Evolutionary conservation across 1,140 invertebrate species (phyloP).

Genomic region (Lineus longissimus): DNA sequence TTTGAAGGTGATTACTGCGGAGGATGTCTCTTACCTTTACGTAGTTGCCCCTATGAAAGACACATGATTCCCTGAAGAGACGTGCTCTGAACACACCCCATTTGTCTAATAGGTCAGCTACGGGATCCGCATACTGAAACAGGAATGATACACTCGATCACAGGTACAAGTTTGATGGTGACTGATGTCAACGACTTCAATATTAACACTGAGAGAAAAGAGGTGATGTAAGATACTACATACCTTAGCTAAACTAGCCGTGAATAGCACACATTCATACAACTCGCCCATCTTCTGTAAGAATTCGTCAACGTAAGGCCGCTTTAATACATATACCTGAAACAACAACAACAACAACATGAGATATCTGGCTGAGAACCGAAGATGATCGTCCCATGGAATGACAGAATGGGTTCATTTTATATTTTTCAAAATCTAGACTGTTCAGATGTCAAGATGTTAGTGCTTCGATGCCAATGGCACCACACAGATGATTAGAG

Average conservation of each 20-base stretch:
- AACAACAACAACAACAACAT: conserved; percentile 20
- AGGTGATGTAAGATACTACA: conserved; percentile 27
- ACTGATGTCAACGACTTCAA: too few species aligned
- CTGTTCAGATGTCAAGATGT: too few species aligned
- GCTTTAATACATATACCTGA: conserved; percentile 93
- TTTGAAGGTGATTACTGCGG: too few species aligned
- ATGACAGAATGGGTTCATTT: too few species aligned
- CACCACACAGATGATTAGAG: too few species aligned
- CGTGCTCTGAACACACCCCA: conserved; percentile 95
- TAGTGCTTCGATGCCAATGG: too few species aligned
- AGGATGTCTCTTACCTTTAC: conserved; percentile 76
- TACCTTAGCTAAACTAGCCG: conserved; percentile 95
- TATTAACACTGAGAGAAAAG: too few species aligned
- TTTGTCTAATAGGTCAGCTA: conserved; percentile 95
- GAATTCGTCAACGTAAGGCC: conserved; percentile 99
- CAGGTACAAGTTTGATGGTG: too few species aligned
- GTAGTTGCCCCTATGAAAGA: conserved; percentile 99
- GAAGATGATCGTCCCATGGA: too few species aligned
- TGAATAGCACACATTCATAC: conserved; percentile 99
- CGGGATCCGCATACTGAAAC: conserved; percentile 94
- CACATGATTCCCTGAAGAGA: conserved; percentile 98
- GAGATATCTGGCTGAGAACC: too few species aligned
- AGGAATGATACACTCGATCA: conserved; percentile 21
- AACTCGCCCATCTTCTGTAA: conserved; percentile 95
- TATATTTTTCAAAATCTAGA: too few species aligned